phyloP scores from a whole-genome alignment of 2,888 invertebrate genomes.

The Scaptodrosophila latifasciaeformis region DNA sequence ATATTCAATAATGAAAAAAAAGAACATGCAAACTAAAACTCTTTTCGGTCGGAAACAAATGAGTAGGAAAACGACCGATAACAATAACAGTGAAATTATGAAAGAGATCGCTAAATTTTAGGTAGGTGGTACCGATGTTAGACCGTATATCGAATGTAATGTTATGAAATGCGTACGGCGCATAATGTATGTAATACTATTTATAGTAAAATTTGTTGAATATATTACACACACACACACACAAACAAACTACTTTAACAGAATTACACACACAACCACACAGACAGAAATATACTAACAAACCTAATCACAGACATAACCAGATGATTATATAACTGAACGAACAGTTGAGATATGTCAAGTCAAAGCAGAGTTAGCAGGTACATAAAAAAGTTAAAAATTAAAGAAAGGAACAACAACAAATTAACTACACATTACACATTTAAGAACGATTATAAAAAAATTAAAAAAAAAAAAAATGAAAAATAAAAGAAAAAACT shows the following conservation, averaged over 20 bases:
- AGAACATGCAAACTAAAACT: slow-evolving; percentile 29
- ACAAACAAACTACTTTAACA: too few species aligned
- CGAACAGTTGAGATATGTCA: slow-evolving; percentile 15
- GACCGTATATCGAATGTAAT: slow-evolving; percentile 40
- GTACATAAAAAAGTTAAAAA: slow-evolving; percentile 44
- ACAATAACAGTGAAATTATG: too few species aligned
- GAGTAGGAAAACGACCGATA: neutral
- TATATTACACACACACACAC: slow-evolving; percentile 45
- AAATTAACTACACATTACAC: slow-evolving; percentile 56
- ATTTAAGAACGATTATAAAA: slow-evolving; percentile 66
- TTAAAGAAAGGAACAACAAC: slow-evolving; percentile 36
- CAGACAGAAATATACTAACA: slow-evolving; percentile 22
- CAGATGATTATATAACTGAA: slow-evolving; percentile 35
- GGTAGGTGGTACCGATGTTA: slow-evolving; percentile 45
- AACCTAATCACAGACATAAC: slow-evolving; percentile 7
- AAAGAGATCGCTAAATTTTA: slow-evolving; percentile 8
- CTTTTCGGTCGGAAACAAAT: neutral
- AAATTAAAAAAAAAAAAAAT: slow-evolving; percentile 41
- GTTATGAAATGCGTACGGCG: slow-evolving; percentile 48
- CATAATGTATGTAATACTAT: slow-evolving; percentile 48
- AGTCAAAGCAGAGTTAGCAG: slow-evolving; percentile 44
- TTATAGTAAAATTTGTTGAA: slow-evolving; percentile 64
- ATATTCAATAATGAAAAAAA: slow-evolving; percentile 37
- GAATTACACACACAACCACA: slow-evolving; percentile 30
- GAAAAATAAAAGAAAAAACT: slow-evolving; percentile 20